Base-by-base conservation (phyloP, 2,113 vertebrate genomes). In the Cromileptes altivelis region DNA sequence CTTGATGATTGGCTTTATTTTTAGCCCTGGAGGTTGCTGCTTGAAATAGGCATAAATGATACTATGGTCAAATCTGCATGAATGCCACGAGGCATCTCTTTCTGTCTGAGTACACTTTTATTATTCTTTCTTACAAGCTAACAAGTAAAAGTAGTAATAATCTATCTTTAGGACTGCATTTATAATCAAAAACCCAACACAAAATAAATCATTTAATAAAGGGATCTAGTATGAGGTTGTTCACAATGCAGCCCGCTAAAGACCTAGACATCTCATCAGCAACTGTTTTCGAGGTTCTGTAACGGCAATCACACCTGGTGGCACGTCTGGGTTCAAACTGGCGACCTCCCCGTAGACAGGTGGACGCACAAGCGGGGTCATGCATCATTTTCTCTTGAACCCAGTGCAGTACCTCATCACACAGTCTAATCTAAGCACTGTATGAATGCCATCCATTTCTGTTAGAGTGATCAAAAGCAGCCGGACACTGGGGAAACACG, bases 381-480 rank as follows among this genome's bases (percentile, higher is more conserved):
- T 65, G 30, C 72, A 85, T 84, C 74, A 80, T 77, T 87, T 86
- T 77, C 70, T 73, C 77, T 79, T 78, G 70, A 82, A 79, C 55
- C 45, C 62, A 6, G 56, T 27, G 42, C 80, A 69, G 76, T 57
- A 65, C 30, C 84, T 89, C 81, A 90, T 91, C 83, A 80, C 75
- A 79, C 73, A 75, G 85, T 85, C 86, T 91, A 84, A 93, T 92
- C 86, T 89, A 33, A 85, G 85, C 79, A 50, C 57, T 75, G 62
- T 78, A 72, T 84, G 89, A 92, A 89, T 82, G 91, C 77, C 82
- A 94, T 92, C 91, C 86, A 90, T 93, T 93, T 90, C 81, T 86
- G 85, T 93, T 91, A 81, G 82, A 56, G 57, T 87, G 87, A 92
- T 91, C 89, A 91, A 85, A 93, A 84, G 77, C 78, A 52, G 82